Evolutionary conservation across 2,888 invertebrate species (phyloP), one percentile per base, ranked within the genome.

Genomic region (Neuroscelio doddi): DNA sequence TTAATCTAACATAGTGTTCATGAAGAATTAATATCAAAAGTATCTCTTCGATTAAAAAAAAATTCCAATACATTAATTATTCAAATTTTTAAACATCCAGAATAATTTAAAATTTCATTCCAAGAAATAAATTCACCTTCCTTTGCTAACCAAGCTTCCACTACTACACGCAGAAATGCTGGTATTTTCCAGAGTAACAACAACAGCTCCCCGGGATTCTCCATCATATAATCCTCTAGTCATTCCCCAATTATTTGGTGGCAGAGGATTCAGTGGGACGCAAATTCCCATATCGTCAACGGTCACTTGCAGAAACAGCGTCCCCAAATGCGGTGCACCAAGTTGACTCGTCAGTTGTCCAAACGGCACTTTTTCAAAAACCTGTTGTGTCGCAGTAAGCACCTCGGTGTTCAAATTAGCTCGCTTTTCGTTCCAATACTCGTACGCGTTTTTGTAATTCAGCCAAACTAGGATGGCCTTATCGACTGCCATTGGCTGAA

Each of bases 391-490:
- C 5, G 92, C 91, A 1, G 90, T 89, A 0, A 93, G 86, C 30
- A 95, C 93, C 81, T 97, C 97, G 76, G 93, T 94, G 80, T 95
- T 97, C 34, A 97, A 87, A 75, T 93, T 95, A 3, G 95, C 92
- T 2, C 98, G 87, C 85, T 98, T 98, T 84, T 97, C 97, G 73
- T 95, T 96, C 98, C 98, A 99, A 85, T 98, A 98, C 83, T 99
- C 98, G 81, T 98, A 98, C 0, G 98, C 98, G 85, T 98, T 98
- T 86, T 98, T 98, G 83, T 99, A 99, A 87, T 99, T 98, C 68
- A 99, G 87, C 98, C 99, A 99, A 41, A 99, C 96, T 14, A 99
- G 89, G 71, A 99, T 97, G 9, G 97, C 98, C 87, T 97, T 97
- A 85, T 99, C 99, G 50, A 99, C 94, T 5, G 99, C 98, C 78